A percentile compares a stretch with the other conserved stretches of the same genome.
phyloP scores from a whole-genome alignment of 2,797 vertebrate genomes.

The Poecilia picta region DNA sequence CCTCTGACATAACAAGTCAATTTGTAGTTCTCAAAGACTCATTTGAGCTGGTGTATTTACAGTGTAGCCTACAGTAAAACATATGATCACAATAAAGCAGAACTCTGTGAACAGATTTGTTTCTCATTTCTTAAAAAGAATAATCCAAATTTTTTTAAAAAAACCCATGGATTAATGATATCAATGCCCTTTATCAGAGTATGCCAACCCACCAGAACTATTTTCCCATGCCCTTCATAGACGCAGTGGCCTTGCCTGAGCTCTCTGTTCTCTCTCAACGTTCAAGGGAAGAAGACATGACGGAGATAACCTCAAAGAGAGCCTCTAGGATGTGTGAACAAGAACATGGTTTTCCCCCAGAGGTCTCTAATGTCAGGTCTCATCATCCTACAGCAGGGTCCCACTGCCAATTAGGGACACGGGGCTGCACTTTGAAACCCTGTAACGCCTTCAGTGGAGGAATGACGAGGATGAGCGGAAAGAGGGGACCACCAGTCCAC shows the following conservation, averaged over 20 bases:
- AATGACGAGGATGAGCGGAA: slow-evolving; percentile 39
- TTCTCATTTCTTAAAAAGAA: background rate
- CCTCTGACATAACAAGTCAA: too few relatives aligned
- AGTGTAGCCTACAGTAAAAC: background rate
- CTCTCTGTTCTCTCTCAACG: slow-evolving; percentile 22
- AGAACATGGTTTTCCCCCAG: slow-evolving; percentile 57
- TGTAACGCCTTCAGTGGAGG: slow-evolving; percentile 18
- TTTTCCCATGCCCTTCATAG: slow-evolving; percentile 4
- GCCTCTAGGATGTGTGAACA: slow-evolving; percentile 33
- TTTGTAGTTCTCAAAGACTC: background rate
- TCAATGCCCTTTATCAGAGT: background rate
- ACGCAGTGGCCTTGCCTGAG: slow-evolving; percentile 1
- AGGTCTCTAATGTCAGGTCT: slow-evolving; percentile 57
- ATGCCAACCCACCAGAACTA: slow-evolving; percentile 16
- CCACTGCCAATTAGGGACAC: slow-evolving; percentile 51
- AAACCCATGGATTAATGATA: background rate
- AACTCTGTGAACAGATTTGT: background rate
- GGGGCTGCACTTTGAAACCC: slow-evolving; percentile 21
- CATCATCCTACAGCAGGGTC: slow-evolving; percentile 42
- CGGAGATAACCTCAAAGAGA: slow-evolving; percentile 16
- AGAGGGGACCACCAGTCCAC: slow-evolving; percentile 34
- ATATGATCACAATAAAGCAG: background rate
- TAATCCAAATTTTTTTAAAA: background rate
- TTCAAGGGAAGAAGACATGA: background rate
- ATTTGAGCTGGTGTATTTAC: background rate